These are phyloP conservation scores for Bombus affinis DNA, from an alignment of 1,140 invertebrate genomes.

Conservation along the genomic window DNA sequence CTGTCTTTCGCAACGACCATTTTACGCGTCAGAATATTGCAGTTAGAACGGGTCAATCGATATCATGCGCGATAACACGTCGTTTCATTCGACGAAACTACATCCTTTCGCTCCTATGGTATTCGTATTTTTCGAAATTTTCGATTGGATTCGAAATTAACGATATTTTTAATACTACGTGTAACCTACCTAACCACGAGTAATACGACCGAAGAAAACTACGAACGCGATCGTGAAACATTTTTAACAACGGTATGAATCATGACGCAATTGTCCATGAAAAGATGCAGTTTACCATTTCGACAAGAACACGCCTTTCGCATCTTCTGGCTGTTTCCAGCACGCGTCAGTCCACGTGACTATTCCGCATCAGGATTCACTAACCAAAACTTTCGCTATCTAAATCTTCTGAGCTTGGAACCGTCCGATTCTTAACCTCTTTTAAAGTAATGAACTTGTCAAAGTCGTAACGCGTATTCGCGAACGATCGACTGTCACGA, in stretches of 20 bases:
- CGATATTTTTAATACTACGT: too few species aligned
- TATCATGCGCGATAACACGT: slow-evolving; percentile 27
- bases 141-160: too few species aligned
- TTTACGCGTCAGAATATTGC: slow-evolving; percentile 25
- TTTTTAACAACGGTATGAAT: too few species aligned
- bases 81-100: not conserved
- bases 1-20: slow-evolving; percentile 12
- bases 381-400: too few species aligned
- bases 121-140: not conserved
- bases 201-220: too few species aligned
- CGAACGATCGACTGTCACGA: too few species aligned
- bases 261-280: not conserved
- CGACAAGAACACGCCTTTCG: not conserved
- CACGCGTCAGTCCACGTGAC: slow-evolving; percentile 30
- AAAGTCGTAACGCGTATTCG: not conserved
- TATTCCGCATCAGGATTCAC: not conserved
- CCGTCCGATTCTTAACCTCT: too few species aligned
- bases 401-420: too few species aligned
- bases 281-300: slow-evolving; percentile 3
- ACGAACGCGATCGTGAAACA: too few species aligned
- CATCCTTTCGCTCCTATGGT: not conserved
- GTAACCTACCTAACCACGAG: too few species aligned
- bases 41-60: slow-evolving; percentile 42
- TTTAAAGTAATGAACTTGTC: too few species aligned
- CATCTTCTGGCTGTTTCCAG: slow-evolving; percentile 9